Base-by-base conservation (phyloP, 2,888 invertebrate species). In the Andrena fulva region DNA sequence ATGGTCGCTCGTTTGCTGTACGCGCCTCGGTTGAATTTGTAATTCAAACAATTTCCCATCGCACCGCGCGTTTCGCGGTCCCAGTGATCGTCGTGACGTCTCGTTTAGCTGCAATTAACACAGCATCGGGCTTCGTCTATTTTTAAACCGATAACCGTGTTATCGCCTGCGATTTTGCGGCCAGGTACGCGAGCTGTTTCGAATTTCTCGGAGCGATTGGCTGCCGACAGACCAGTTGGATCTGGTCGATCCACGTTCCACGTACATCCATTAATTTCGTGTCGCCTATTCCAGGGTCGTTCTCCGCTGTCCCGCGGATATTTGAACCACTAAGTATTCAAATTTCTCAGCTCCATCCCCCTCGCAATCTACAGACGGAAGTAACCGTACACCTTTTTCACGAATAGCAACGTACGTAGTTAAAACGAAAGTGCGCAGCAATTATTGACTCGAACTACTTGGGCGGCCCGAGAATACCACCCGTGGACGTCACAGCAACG, bases 91-190 rank as follows among this genome's bases (percentile, higher is more conserved):
- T 48, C 64, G 67, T 50, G 69, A 71, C 67, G 63, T 67, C 35
- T 71, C 59, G 64, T 83, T 85, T 79, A 83, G 71, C 73, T 56
- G 29, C 60, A 50, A 70, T 77, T 78, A 83, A 72, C 80, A 42
- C 63, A 64, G n/a, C 54, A 12, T 12, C 20, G 56, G 68, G 27
- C 69, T 10, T n/a, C n/a, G 33, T 50, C 68, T 84, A 86, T 85
- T 86, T 86, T 86, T 77, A 75, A 77, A 77, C 72, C 42, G 80
- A 85, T 85, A 85, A 85, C 70, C 68, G 68, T 60, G 54, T 86
- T 85, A 85, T 84, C 86, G 62, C 64, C 12, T 60, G 62, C 54
- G 35, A 59, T 52, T 73, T 68, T 73, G 50, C 70, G 42, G 48
- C 24, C 70, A 29, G 35, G 59, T 77, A 60, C 78, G 16, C 27